These are phyloP conservation scores for Eretmochelys imbricata DNA, from an alignment of 2,113 vertebrate genomes.

Conservation along the genomic window DNA sequence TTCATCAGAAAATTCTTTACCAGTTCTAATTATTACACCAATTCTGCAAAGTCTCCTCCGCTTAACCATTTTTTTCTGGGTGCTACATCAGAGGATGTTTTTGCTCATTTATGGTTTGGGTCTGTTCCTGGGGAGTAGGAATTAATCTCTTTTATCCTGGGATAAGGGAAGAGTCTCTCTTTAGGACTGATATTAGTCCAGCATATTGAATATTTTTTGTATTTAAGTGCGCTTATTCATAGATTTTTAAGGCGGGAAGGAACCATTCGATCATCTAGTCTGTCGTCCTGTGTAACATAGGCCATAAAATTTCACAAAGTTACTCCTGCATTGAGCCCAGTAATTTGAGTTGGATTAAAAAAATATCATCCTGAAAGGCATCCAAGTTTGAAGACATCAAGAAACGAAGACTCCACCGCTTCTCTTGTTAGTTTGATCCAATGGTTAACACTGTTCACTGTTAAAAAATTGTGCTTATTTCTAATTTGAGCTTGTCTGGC, in stretches of 20 bases:
- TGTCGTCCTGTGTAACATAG: not conserved
- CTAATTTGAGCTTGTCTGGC: not conserved
- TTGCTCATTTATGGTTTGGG: constrained; percentile 17
- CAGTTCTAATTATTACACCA: not conserved
- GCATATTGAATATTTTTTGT: not conserved
- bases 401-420: not conserved
- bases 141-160: not conserved
- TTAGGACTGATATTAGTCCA: not conserved
- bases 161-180: not conserved
- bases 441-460: not conserved
- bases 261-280: not conserved
- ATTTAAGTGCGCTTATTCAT: not conserved
- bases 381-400: not conserved
- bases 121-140: not conserved
- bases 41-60: not conserved
- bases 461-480: not conserved
- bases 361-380: not conserved
- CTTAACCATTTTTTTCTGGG: constrained; percentile 3
- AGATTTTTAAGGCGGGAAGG: not conserved
- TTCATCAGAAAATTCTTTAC: not conserved
- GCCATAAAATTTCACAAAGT: not conserved
- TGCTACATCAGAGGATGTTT: not conserved
- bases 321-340: not conserved
- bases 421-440: not conserved
- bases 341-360: constrained; percentile 6